Evolutionary conservation across 2,797 vertebrate genomes (phyloP).

Genomic region (Poecile montanus): DNA sequence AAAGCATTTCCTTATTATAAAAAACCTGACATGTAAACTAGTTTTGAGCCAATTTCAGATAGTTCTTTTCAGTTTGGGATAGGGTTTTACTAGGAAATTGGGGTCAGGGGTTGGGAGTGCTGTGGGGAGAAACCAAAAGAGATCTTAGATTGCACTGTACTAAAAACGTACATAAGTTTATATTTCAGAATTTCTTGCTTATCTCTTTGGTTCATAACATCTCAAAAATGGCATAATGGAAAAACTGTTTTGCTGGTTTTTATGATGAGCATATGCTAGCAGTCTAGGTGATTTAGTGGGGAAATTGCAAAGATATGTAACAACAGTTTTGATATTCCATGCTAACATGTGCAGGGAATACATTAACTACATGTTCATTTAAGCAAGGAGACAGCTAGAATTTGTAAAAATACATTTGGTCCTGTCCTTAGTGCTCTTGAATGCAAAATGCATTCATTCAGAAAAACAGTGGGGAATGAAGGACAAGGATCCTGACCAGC

Average conservation of each 20-base stretch:
- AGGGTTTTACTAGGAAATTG: not conserved
- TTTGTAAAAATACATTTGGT: not conserved
- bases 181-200: not conserved
- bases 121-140: not conserved
- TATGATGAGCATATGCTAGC: not conserved
- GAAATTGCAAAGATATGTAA: not conserved
- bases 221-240: not conserved
- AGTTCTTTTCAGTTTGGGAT: not conserved
- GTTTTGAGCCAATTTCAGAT: not conserved
- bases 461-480: constrained; percentile 9
- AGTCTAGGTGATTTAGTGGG: not conserved
- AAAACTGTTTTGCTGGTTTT: not conserved
- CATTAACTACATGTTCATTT: constrained; percentile 19
- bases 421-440: not conserved
- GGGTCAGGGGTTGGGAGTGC: not conserved
- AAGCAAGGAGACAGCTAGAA: constrained; percentile 1
- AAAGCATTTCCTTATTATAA: not conserved
- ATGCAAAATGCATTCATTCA: not conserved
- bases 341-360: not conserved
- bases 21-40: not conserved
- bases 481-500: not conserved
- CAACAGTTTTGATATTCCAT: not conserved
- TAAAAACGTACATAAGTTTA: not conserved
- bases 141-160: not conserved
- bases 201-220: not conserved